Conservation (phyloP, 2,888 invertebrate species). For the Drosophila hamatofila region DNA sequence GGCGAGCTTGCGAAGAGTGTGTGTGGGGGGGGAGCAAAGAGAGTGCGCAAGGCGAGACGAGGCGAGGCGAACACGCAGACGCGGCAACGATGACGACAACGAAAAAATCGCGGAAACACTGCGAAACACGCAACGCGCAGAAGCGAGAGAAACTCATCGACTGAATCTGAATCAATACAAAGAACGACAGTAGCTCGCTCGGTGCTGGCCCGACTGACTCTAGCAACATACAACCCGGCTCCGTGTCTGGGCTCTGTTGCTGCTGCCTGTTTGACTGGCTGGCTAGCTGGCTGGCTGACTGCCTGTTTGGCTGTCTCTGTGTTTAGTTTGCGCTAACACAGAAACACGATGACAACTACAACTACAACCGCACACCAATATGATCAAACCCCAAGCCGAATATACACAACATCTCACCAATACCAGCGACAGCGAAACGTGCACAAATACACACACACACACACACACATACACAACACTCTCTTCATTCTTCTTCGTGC, state of each 20-base stretch:
- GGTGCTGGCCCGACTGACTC: slow-evolving; percentile 20
- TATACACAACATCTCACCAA: slow-evolving; percentile 32
- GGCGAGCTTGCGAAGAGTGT: slow-evolving; percentile 26
- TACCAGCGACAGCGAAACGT: slow-evolving; percentile 12
- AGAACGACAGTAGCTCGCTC: slow-evolving; percentile 56
- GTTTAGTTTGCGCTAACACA: slow-evolving; percentile 63
- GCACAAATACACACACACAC: neutral
- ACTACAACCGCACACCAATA: slow-evolving; percentile 30
- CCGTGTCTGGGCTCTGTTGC: slow-evolving; percentile 26
- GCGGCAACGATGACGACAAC: slow-evolving; percentile 72
- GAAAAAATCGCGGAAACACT: slow-evolving; percentile 79
- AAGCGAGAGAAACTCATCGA: slow-evolving; percentile 84
- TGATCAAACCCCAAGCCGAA: slow-evolving; percentile 50
- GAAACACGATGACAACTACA: slow-evolving; percentile 45
- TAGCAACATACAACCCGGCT: slow-evolving; percentile 16
- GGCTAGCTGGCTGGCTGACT: slow-evolving; percentile 21
- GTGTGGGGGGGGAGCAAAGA: neutral
- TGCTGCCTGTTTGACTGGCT: slow-evolving; percentile 49
- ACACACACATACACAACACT: slow-evolving; percentile 31
- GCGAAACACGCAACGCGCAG: slow-evolving; percentile 83
- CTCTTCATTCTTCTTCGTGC: slow-evolving; percentile 54
- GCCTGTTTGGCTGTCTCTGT: slow-evolving; percentile 33
- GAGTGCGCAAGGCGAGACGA: neutral
- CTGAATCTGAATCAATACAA: slow-evolving; percentile 80
- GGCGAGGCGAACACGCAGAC: slow-evolving; percentile 20